Conservation (phyloP, 2,113 vertebrate species). For the Toxotes jaculatrix region DNA sequence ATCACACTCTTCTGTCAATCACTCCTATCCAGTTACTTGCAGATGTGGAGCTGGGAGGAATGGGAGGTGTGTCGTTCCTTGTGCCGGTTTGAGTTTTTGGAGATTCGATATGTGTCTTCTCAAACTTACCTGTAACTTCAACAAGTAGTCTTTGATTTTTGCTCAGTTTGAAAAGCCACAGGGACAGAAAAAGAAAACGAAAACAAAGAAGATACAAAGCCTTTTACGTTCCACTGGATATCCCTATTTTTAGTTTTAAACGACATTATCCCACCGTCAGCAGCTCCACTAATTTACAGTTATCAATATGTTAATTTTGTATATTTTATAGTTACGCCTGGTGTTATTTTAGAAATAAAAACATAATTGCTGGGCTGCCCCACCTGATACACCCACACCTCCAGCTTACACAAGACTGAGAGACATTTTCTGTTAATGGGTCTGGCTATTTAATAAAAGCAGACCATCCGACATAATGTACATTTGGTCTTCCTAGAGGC, state of each 20-base stretch:
- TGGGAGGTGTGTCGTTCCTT: slow-evolving; percentile 9
- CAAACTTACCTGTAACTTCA: neutral
- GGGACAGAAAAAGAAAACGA: neutral
- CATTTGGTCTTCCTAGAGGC: neutral
- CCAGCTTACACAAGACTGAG: neutral
- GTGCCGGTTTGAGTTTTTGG: slow-evolving; percentile 21
- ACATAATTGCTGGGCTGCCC: neutral
- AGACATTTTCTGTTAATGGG: neutral
- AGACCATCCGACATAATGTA: neutral
- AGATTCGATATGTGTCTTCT: slow-evolving; percentile 21
- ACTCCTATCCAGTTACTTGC: slow-evolving; percentile 54
- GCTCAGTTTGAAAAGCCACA: neutral
- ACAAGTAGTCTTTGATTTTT: neutral
- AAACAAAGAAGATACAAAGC: neutral
- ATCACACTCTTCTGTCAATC: slow-evolving; percentile 31
- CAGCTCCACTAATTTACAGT: neutral
- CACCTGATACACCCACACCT: neutral
- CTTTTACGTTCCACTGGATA: neutral
- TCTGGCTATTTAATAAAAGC: neutral
- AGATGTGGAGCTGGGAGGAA: neutral
- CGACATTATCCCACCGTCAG: neutral
- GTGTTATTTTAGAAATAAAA: neutral
- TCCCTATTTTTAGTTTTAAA: neutral
- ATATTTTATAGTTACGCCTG: no score
- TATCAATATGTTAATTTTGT: neutral